phyloP scores from a whole-genome alignment of 1,140 invertebrate genomes.

The Rhynchophorus ferrugineus region DNA sequence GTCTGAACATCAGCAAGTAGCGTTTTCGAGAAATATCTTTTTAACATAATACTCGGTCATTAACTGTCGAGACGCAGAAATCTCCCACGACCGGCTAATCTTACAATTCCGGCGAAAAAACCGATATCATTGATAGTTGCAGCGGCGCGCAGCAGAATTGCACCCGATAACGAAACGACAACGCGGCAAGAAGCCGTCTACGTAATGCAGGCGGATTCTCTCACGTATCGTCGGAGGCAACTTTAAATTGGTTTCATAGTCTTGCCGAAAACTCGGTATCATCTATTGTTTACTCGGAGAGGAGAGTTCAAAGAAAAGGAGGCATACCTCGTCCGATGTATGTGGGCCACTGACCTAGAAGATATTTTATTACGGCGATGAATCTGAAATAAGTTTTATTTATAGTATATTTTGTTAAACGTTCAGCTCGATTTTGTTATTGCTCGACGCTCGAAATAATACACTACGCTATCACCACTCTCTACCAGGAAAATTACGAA shows the following conservation, averaged over 20 bases:
- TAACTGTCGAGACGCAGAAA: no score
- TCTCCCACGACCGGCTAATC: no score
- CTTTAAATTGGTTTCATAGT: constrained; percentile 14
- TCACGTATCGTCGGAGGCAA: constrained; percentile 13
- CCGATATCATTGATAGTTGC: no score
- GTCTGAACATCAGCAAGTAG: no score
- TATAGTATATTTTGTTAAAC: constrained; percentile 6
- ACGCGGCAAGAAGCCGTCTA: constrained; percentile 5
- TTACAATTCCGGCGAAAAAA: no score
- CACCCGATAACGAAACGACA: neutral
- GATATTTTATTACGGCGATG: constrained; percentile 17
- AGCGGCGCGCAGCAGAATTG: no score
- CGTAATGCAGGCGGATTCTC: constrained; percentile 12
- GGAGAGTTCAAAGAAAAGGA: constrained; percentile 18
- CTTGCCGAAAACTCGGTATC: constrained; percentile 18
- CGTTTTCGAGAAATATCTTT: no score
- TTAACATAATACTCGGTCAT: no score
- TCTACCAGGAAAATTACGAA: no score
- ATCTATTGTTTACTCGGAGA: constrained; percentile 20
- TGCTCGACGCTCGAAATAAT: no score
- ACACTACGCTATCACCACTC: no score
- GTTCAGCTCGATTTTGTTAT: no score
- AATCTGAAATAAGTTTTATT: constrained; percentile 12
- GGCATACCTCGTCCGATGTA: constrained; percentile 13
- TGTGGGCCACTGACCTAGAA: constrained; percentile 16